A percentile compares a stretch with the other conserved stretches of the same genome.
phyloP scores from a whole-genome alignment of 2,113 vertebrate genomes.

The Erinaceus europaeus region DNA sequence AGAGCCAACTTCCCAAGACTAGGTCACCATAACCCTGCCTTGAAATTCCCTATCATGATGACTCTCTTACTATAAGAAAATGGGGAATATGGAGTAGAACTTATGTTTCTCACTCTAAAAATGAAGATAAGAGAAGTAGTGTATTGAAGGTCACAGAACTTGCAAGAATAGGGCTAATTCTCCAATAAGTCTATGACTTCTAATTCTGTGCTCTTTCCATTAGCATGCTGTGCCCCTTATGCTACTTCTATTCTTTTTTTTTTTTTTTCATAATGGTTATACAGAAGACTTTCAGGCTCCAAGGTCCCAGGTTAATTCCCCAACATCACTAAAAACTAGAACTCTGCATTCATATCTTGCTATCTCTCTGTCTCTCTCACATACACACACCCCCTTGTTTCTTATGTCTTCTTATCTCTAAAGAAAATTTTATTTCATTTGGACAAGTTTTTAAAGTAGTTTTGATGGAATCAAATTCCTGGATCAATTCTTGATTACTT shows the following conservation, averaged over 20 bases:
- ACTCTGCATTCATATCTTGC: no score
- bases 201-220: background rate
- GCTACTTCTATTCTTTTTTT: background rate
- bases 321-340: no score
- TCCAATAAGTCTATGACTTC: background rate
- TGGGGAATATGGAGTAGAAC: no score
- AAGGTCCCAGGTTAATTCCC: no score
- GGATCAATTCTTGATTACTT: background rate
- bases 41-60: no score
- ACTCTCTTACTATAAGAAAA: no score
- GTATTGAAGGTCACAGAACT: background rate
- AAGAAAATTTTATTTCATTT: slow-evolving; percentile 38
- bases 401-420: slow-evolving; percentile 15
- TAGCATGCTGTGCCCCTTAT: background rate
- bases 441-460: slow-evolving; percentile 25
- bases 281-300: no score
- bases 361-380: no score
- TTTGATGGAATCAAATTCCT: background rate
- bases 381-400: no score
- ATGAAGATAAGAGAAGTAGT: background rate
- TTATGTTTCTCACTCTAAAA: slow-evolving; percentile 21
- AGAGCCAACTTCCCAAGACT: no score
- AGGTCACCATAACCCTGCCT: no score
- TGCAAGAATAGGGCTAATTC: background rate
- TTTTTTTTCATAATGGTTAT: no score